Percentiles rank a stretch among this genome's conserved stretches.
Conservation (phyloP, 2,888 invertebrate species). For the Nemapogon koenigi region DNA sequence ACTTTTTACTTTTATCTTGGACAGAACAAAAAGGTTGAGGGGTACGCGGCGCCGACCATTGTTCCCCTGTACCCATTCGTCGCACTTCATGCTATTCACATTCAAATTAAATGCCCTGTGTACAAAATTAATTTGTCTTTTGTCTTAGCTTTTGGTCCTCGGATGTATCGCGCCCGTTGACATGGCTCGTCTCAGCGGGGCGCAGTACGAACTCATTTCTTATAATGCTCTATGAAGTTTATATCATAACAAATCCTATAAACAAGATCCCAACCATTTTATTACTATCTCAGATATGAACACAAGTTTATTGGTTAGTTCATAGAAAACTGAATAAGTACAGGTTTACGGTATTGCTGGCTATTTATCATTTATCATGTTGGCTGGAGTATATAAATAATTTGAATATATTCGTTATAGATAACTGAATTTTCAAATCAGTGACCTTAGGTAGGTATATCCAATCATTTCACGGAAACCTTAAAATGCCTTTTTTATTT, state of each 20-base stretch:
- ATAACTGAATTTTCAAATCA: too few species aligned
- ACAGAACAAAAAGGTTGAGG: conserved; percentile 52
- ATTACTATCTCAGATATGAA: not conserved
- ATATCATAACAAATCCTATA: conserved; percentile 9
- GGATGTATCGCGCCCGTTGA: conserved; percentile 32
- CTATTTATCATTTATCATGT: too few species aligned
- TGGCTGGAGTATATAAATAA: too few species aligned
- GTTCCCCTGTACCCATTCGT: conserved; percentile 59
- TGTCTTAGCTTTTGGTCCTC: conserved; percentile 44
- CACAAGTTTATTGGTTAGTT: not conserved
- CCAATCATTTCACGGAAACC: too few species aligned
- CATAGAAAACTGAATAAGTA: too few species aligned
- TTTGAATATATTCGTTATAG: too few species aligned
- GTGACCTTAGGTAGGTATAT: too few species aligned
- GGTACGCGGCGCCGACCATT: conserved; percentile 58
- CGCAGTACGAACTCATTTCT: conserved; percentile 18
- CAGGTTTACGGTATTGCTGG: too few species aligned
- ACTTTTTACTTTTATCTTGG: conserved; percentile 51
- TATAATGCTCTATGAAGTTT: conserved; percentile 6
- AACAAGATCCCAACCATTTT: conserved; percentile 1
- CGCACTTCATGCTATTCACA: conserved; percentile 65
- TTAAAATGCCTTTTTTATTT: too few species aligned
- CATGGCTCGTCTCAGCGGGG: conserved; percentile 52
- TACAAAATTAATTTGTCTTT: conserved; percentile 66
- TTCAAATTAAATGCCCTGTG: conserved; percentile 64